Conservation (phyloP, 1,140 invertebrate genomes). For the Cheumatopsyche charites region DNA sequence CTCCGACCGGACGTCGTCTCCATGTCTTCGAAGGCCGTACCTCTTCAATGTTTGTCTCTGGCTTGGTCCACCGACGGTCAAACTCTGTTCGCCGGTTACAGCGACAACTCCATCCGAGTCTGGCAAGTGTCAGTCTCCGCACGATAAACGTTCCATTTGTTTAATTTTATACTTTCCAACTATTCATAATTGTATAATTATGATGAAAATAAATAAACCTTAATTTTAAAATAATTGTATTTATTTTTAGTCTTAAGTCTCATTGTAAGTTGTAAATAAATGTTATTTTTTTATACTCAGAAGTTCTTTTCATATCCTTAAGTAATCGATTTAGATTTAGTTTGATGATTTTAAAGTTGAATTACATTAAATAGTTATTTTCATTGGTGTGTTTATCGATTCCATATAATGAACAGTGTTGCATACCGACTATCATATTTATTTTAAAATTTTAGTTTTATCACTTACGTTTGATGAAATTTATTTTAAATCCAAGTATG, state of each 20-base stretch:
- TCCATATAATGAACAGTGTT: no score
- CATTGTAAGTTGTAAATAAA: constrained; percentile 31
- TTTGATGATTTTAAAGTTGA: no score
- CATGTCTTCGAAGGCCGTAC: constrained; percentile 79
- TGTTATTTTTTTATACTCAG: background rate
- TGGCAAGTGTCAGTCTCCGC: constrained; percentile 94
- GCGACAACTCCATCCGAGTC: constrained; percentile 97
- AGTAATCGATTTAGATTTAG: no score
- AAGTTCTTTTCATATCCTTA: background rate
- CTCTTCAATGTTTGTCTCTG: constrained; percentile 95
- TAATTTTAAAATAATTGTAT: constrained; percentile 15
- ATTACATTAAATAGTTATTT: no score
- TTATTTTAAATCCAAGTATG: no score
- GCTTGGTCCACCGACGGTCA: constrained; percentile 99
- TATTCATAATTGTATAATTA: constrained; percentile 1
- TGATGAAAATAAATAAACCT: constrained; percentile 14
- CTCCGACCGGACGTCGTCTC: constrained; percentile 92
- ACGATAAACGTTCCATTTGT: constrained; percentile 59
- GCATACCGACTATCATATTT: no score
- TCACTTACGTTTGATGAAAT: no score
- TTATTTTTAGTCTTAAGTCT: constrained; percentile 16
- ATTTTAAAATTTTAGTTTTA: no score
- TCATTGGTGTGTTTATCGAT: no score
- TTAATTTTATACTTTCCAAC: background rate
- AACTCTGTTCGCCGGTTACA: constrained; percentile 98